A percentile compares a stretch with the other conserved stretches of the same genome.
These are phyloP conservation scores for Lateolabrax maculatus DNA, from an alignment of 2,797 vertebrate species.

Conservation along the genomic window DNA sequence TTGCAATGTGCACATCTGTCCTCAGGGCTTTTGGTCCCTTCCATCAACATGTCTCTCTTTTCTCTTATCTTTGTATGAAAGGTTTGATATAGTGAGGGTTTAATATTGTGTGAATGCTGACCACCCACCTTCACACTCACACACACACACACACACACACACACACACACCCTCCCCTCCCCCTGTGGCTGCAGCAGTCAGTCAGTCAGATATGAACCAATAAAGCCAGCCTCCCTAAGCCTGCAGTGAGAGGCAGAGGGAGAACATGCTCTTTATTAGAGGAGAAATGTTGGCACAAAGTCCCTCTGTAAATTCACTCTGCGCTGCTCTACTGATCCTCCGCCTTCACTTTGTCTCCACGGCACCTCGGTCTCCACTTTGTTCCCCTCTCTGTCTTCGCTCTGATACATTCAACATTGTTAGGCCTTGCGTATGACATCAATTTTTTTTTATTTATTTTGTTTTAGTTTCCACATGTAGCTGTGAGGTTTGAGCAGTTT, in stretches of 20 bases:
- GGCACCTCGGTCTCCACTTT: constrained; percentile 26
- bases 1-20: constrained; percentile 38
- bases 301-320: constrained; percentile 51
- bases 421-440: background rate
- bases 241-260: constrained; percentile 50
- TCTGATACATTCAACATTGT: constrained; percentile 18
- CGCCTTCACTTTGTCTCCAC: constrained; percentile 32
- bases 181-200: constrained; percentile 52
- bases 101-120: constrained; percentile 60
- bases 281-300: constrained; percentile 50
- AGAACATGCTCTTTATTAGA: constrained; percentile 69
- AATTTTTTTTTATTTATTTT: background rate
- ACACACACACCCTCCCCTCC: background rate
- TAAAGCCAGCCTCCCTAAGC: constrained; percentile 57
- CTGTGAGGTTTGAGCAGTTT: constrained; percentile 23
- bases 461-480: constrained; percentile 18
- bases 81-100: constrained; percentile 49
- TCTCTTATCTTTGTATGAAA: constrained; percentile 33
- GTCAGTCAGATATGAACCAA: constrained; percentile 74
- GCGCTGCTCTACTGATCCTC: constrained; percentile 44
- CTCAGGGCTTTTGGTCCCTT: constrained; percentile 20
- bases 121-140: constrained; percentile 21
- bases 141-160: constrained; percentile 19
- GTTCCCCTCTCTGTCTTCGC: constrained; percentile 21
- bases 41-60: constrained; percentile 38